Conservation (phyloP, 2,797 vertebrate genomes). For the Myotis daubentonii region DNA sequence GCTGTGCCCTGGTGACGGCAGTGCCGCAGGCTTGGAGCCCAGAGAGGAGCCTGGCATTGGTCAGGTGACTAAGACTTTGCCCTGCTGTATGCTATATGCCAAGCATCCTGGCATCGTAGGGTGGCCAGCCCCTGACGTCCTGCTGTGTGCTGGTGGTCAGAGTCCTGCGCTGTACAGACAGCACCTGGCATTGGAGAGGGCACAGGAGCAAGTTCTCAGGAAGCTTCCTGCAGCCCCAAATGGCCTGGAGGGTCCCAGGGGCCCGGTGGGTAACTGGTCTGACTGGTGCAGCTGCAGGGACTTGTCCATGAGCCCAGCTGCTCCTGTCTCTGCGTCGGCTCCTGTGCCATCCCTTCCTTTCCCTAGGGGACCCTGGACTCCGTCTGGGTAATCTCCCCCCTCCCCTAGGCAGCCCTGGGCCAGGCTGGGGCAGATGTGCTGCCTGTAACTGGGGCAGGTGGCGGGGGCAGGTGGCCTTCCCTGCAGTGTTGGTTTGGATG, state of each 20-base stretch:
- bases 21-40: background rate
- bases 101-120: background rate
- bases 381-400: accelerated
- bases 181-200: background rate
- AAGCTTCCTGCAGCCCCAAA: background rate
- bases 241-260: background rate
- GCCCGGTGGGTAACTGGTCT: background rate
- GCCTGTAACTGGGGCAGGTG: background rate
- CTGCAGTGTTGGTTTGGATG: background rate
- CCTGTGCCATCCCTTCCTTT: background rate
- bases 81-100: background rate
- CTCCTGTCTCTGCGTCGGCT: background rate
- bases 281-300: no score
- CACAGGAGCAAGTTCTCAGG: background rate
- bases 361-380: background rate
- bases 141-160: background rate
- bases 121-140: background rate
- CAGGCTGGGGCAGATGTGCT: background rate
- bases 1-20: background rate
- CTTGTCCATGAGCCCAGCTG: background rate
- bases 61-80: background rate
- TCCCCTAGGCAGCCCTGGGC: background rate
- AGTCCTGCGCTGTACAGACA: background rate
- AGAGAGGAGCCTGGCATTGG: background rate
- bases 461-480: background rate